Evolutionary conservation across 2,113 vertebrate genomes (phyloP), one percentile per base, ranked within the genome.

Genomic region (Nestor notabilis): DNA sequence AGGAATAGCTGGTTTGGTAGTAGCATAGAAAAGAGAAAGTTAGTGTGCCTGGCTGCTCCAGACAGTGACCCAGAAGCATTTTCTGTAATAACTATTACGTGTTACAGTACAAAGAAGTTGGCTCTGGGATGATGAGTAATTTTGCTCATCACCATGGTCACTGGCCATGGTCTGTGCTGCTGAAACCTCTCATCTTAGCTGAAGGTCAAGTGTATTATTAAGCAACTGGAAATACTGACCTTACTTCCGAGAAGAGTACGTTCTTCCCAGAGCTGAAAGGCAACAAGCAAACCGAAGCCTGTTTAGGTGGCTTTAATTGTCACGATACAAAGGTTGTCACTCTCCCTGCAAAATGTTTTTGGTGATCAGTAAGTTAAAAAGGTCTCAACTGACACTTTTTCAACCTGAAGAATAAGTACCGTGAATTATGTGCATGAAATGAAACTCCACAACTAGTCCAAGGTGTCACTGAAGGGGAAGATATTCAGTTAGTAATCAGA

Each of bases 1-100:
- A 87, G 69, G 94, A 92, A 52, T 71, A 92, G 92, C 95, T 93
- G 86, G 88, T 96, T 97, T 93, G 86, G 88, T 95, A 89, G 75
- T 29, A 43, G 52, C 53, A 24, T 23, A 3, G 49, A 50, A 60
- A 80, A 68, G 55, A n/a, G 58, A 81, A 63, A 95, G 65, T 87
- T 75, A 68, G 56, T 23, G 23, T 81, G 43, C 35, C 35, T 89
- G 55, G 35, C 55, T 93, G 65, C 77, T 96, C 52, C 78, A 89
- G 81, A 89, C 55, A 71, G 47, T 55, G 58, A 64, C 43, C 58
- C 24, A 87, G 74, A 46, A 96, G 41, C 64, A 13, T 89, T 95
- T 93, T 95, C 31, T 63, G 47, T 61, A 81, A 50, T 78, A 87
- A 60, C 23, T 23, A 25, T 13, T 78, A 14, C 21, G 25, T 16